A percentile compares a stretch with the other conserved stretches of the same genome.
These are phyloP conservation scores for Echinarachnius parma DNA, from an alignment of 53 echinoderm and acorn worm species.

Conservation along the genomic window DNA sequence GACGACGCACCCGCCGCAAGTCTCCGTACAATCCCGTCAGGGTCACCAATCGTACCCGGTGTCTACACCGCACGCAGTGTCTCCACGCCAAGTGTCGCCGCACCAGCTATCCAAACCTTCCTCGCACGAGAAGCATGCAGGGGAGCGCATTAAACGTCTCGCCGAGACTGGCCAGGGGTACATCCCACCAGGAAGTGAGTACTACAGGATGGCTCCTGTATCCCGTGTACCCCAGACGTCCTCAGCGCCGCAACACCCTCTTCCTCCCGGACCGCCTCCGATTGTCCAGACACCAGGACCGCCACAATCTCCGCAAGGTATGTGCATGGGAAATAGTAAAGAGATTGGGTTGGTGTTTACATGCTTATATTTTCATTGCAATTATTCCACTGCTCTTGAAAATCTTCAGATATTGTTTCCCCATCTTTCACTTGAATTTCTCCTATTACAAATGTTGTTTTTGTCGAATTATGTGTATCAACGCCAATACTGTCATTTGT, in stretches of 20 bases:
- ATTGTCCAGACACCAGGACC: conserved; percentile 13
- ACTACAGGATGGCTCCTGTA: conserved; percentile 11
- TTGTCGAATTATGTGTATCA: too few species aligned
- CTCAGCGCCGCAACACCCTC: not conserved
- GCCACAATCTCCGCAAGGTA: conserved; percentile 4
- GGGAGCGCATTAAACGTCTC: conserved; percentile 2
- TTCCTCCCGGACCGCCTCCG: conserved; percentile 10
- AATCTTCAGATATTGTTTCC: too few species aligned
- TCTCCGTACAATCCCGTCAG: too few species aligned
- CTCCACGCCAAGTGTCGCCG: not conserved
- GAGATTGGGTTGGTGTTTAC: too few species aligned
- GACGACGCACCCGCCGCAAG: too few species aligned
- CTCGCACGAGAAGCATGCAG: not conserved
- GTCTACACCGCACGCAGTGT: not conserved
- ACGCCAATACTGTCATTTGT: too few species aligned
- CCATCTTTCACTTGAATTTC: too few species aligned
- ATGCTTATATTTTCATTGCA: too few species aligned
- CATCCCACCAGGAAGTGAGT: conserved; percentile 33
- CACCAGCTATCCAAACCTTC: not conserved
- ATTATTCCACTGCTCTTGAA: too few species aligned
- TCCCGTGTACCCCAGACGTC: not conserved
- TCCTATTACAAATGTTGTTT: too few species aligned
- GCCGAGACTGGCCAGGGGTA: conserved; percentile 23
- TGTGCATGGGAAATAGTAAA: too few species aligned
- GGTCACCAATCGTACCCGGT: too few species aligned